Percentiles rank a stretch among this genome's conserved stretches.
phyloP scores from a whole-genome alignment of 23 tunicate genomes.

The Ascidia mentula region DNA sequence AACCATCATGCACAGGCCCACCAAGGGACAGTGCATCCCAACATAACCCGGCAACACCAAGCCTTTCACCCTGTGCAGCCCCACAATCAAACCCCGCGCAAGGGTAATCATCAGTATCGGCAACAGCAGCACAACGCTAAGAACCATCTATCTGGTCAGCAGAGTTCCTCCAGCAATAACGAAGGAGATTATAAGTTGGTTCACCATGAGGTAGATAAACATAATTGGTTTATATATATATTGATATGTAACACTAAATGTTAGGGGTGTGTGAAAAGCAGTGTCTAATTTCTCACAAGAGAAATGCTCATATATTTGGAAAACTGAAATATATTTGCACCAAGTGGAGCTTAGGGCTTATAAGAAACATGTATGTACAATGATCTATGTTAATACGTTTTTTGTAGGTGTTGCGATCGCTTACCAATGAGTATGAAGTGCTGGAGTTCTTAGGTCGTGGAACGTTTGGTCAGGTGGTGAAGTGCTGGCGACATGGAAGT shows the following conservation, averaged over 20 bases:
- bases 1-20: slow-evolving; percentile 14
- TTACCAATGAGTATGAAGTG: slow-evolving; percentile 79
- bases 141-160: slow-evolving; percentile 50
- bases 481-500: slow-evolving; percentile 97
- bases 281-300: too few species aligned
- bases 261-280: too few species aligned
- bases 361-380: too few species aligned
- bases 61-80: background rate
- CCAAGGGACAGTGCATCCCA: slow-evolving; percentile 6
- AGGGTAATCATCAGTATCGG: slow-evolving; percentile 18
- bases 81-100: slow-evolving; percentile 20
- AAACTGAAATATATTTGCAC: too few species aligned
- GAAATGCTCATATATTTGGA: too few species aligned
- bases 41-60: slow-evolving; percentile 18
- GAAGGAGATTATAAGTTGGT: slow-evolving; percentile 97
- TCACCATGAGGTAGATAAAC: slow-evolving; percentile 92
- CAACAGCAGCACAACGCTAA: slow-evolving; percentile 46
- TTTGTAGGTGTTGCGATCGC: slow-evolving; percentile 64
- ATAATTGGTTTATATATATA: too few species aligned
- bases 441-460: slow-evolving; percentile 98
- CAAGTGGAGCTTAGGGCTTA: too few species aligned
- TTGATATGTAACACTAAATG: too few species aligned
- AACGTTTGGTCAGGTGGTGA: slow-evolving; percentile 98
- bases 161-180: slow-evolving; percentile 70
- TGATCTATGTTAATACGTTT: too few species aligned